A percentile compares a stretch with the other conserved stretches of the same genome.
These are phyloP conservation scores for Heteractis magnifica DNA, from an alignment of 92 coral and sea anemone species.

Conservation along the genomic window DNA sequence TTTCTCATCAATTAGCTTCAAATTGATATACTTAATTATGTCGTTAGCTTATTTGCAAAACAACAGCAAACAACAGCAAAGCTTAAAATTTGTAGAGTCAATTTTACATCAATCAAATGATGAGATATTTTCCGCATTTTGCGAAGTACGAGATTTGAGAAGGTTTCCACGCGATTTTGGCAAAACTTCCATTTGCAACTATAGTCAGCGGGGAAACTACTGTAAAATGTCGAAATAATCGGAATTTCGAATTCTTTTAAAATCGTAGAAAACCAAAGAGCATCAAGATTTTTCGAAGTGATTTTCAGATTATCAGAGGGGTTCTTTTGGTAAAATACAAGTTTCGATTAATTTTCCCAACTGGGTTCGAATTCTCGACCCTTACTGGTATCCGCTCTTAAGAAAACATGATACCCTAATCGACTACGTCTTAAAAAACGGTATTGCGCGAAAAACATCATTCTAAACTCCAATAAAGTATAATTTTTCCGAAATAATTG, in stretches of 20 bases:
- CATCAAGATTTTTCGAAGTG: constrained; percentile 17
- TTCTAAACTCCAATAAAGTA: too few relatives aligned
- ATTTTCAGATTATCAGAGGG: constrained; percentile 44
- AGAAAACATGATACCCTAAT: not conserved
- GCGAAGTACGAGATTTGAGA: not conserved
- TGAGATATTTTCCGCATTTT: not conserved
- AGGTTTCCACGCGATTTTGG: not conserved
- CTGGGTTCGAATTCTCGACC: constrained; percentile 31
- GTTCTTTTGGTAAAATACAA: constrained; percentile 42
- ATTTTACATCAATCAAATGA: not conserved
- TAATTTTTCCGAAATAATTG: too few relatives aligned
- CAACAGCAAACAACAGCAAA: too few relatives aligned
- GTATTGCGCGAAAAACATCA: too few relatives aligned
- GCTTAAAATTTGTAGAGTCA: too few relatives aligned
- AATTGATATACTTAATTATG: too few relatives aligned
- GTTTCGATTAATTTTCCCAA: constrained; percentile 21
- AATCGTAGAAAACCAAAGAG: constrained; percentile 40
- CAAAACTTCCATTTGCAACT: not conserved
- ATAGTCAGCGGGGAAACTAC: not conserved
- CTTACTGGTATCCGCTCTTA: constrained; percentile 44
- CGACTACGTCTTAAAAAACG: too few relatives aligned
- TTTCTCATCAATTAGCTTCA: too few relatives aligned
- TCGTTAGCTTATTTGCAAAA: too few relatives aligned
- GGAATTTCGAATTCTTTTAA: constrained; percentile 39
- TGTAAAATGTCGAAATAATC: not conserved